phyloP scores from a whole-genome alignment of 2,113 vertebrate genomes.

The Tenrec ecaudatus region DNA sequence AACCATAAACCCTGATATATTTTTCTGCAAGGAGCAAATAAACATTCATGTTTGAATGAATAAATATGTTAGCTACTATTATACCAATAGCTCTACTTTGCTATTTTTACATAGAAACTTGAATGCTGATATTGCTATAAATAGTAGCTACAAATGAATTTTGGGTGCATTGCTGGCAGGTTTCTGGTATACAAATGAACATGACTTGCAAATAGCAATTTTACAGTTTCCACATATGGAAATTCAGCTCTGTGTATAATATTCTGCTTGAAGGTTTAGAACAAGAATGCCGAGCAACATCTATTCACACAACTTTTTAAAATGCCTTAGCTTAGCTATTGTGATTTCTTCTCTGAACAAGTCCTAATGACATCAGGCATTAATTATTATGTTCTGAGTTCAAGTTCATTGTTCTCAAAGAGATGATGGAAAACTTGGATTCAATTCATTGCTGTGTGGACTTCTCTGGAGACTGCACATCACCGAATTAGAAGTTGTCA shows the following conservation, averaged over 20 bases:
- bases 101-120: constrained; percentile 81
- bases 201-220: constrained; percentile 89
- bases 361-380: constrained; percentile 74
- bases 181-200: constrained; percentile 89
- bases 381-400: constrained; percentile 80
- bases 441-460: neutral
- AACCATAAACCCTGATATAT: constrained; percentile 49
- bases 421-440: neutral
- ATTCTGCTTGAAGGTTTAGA: constrained; percentile 86
- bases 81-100: constrained; percentile 81
- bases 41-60: constrained; percentile 75
- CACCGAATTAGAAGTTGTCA: too few species aligned
- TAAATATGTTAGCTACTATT: constrained; percentile 66
- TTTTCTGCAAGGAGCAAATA: constrained; percentile 70
- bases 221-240: constrained; percentile 87
- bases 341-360: constrained; percentile 78
- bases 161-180: constrained; percentile 85
- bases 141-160: constrained; percentile 87
- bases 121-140: constrained; percentile 85
- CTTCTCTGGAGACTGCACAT: too few species aligned
- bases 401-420: constrained; percentile 54
- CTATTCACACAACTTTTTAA: constrained; percentile 87
- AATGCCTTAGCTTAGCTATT: constrained; percentile 86
- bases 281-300: constrained; percentile 82
- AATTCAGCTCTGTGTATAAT: constrained; percentile 86